phyloP scores from a whole-genome alignment of 53 echinoderm and acorn worm genomes.

The Holothuria scabra region DNA sequence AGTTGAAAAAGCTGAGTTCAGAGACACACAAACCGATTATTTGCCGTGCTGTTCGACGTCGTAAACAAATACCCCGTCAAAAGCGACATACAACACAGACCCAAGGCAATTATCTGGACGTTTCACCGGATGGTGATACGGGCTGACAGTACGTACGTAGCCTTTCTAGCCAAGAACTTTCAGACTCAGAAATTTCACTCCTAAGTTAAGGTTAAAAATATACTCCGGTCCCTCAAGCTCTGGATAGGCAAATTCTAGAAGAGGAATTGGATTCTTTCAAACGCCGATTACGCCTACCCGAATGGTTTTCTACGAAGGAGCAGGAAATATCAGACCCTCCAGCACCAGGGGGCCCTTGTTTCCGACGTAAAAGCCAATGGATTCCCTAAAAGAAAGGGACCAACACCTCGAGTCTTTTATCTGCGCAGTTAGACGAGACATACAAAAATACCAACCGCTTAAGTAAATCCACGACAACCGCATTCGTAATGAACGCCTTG shows the following conservation, averaged over 20 bases:
- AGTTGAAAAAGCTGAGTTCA: conserved; percentile 22
- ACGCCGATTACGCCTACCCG: not conserved
- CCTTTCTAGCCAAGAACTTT: not conserved
- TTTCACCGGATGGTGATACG: not conserved
- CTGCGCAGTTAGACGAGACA: conserved; percentile 20
- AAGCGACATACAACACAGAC: not conserved
- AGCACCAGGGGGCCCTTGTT: not conserved
- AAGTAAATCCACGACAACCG: conserved; percentile 15
- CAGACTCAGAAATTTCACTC: conserved; percentile 16
- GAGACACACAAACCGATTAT: conserved; percentile 6
- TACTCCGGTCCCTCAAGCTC: not conserved
- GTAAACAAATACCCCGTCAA: conserved; percentile 10
- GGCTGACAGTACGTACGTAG: not conserved
- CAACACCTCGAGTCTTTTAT: conserved; percentile 27
- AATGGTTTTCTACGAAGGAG: not conserved
- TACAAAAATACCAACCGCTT: conserved; percentile 14
- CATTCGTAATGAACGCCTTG: not conserved
- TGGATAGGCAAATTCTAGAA: not conserved
- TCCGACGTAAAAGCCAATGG: conserved; percentile 13
- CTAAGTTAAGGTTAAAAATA: conserved; percentile 2
- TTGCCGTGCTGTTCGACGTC: not conserved
- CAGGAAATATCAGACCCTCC: not conserved
- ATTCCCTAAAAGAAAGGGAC: conserved; percentile 1
- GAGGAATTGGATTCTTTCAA: too few relatives aligned
- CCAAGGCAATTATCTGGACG: not conserved